Percentiles rank a stretch among this genome's conserved stretches.
Evolutionary conservation across 2,113 vertebrate species (phyloP).

Genomic region (Hippocampus barbouri): DNA sequence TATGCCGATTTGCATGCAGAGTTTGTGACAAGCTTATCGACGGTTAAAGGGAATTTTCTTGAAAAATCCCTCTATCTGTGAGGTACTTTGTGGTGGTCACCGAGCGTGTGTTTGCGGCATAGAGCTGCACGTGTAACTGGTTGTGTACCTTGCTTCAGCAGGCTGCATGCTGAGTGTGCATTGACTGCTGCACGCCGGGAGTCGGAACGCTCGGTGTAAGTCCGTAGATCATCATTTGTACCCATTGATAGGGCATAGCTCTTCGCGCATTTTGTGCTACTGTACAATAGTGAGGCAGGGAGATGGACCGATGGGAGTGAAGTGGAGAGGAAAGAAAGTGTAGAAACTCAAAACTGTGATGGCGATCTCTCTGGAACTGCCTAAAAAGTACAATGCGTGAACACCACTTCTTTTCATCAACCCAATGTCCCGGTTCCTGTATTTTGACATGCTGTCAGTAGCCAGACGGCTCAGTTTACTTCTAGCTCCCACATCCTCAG

Average conservation of each 20-base stretch:
- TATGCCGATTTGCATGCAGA: neutral
- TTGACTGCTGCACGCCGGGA: slow-evolving; percentile 28
- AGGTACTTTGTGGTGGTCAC: slow-evolving; percentile 5
- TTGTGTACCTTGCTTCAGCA: slow-evolving; percentile 20
- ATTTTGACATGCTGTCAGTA: slow-evolving; percentile 52
- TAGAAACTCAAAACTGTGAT: slow-evolving; percentile 1
- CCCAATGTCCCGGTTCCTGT: slow-evolving; percentile 31
- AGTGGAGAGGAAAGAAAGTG: slow-evolving; percentile 7
- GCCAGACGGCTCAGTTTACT: slow-evolving; percentile 51
- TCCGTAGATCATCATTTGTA: slow-evolving; percentile 31
- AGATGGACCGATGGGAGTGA: neutral
- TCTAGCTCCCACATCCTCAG: slow-evolving; percentile 34
- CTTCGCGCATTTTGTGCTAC: slow-evolving; percentile 26
- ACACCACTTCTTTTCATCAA: slow-evolving; percentile 26
- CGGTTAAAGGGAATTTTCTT: neutral
- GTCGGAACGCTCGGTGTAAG: slow-evolving; percentile 23
- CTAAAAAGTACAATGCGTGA: slow-evolving; percentile 29
- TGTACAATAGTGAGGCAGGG: slow-evolving; percentile 2
- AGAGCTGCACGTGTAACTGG: slow-evolving; percentile 19
- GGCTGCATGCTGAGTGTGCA: slow-evolving; percentile 33
- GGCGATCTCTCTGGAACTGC: slow-evolving; percentile 3
- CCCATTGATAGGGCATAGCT: slow-evolving; percentile 21
- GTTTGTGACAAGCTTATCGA: neutral
- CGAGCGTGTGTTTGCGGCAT: neutral
- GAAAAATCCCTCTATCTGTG: neutral